Evolutionary conservation across 2,797 vertebrate species (phyloP), one percentile per base, ranked within the genome.

Genomic region (Strix occidentalis): DNA sequence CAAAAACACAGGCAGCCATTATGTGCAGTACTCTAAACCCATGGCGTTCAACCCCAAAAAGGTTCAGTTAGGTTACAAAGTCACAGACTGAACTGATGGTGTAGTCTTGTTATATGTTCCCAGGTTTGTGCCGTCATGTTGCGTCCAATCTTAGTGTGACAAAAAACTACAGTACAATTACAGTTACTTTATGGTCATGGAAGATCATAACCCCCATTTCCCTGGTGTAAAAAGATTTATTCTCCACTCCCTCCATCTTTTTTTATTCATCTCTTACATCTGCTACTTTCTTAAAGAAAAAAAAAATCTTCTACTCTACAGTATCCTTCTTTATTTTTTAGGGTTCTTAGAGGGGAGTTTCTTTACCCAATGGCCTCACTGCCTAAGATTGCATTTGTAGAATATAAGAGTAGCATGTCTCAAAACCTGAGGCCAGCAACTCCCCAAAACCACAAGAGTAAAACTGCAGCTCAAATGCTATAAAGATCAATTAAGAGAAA

Each of bases 31-130:
- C 7, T 39, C 50, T 25, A 21, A 35, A 11, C 8, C n/a, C 46
- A 33, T 3, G 23, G 12, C 0, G 1, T 51, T 45, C 70, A n/a
- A 4, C 24, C 46, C 60, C 50, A 48, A 39, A 43, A 37, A 29
- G 16, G 16, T 20, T 46, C 37, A 10, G 23, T 43, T 13, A 2
- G 5, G 45, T 54, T 41, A 57, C 17, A 54, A 45, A 43, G 45
- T 23, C 25, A 21, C 53, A 69, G 51, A 46, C 63, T 8, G 15
- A 79, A 41, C 18, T 14, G 43, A 29, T 5, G 1, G 6, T 13
- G n/a, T 15, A 19, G 15, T 37, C 26, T 13, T 2, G 1, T 9
- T n/a, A 4, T 19, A 56, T 0, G 2, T 20, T 41, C 54, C 35
- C 54, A 41, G 11, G 18, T 75, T 58, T 48, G 14, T 28, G 37